phyloP scores from a whole-genome alignment of 2,888 invertebrate genomes.

The Volucella bombylans region DNA sequence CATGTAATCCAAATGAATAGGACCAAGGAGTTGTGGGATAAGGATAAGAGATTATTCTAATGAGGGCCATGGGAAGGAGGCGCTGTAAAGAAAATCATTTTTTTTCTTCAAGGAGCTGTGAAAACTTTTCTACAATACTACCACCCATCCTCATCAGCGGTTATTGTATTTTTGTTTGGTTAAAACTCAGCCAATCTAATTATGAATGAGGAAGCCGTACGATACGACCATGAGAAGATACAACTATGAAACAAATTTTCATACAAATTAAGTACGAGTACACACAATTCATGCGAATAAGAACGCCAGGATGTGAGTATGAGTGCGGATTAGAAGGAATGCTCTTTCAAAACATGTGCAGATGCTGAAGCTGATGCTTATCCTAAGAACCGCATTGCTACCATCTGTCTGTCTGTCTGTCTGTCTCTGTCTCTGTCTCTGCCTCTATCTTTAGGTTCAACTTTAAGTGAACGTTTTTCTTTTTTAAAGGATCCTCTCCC shows the following conservation, averaged over 20 bases:
- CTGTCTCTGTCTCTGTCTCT: constrained; percentile 21
- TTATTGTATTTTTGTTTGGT: constrained; percentile 15
- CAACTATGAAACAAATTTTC: constrained; percentile 61
- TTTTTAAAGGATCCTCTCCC: constrained; percentile 43
- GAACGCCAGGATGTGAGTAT: neutral
- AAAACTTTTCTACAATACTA: neutral
- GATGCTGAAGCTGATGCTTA: constrained; percentile 40
- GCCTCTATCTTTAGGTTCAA: constrained; percentile 1
- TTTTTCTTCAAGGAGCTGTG: neutral
- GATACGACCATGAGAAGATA: constrained; percentile 4
- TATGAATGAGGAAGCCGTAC: constrained; percentile 21
- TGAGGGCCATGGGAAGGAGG: neutral
- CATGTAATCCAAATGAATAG: constrained; percentile 53
- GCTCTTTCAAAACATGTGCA: neutral
- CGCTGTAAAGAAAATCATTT: neutral
- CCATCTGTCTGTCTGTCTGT: constrained; percentile 17
- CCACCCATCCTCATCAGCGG: neutral
- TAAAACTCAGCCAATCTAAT: constrained; percentile 33
- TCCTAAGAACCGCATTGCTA: constrained; percentile 27
- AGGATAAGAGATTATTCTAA: constrained; percentile 38
- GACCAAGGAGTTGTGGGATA: constrained; percentile 15
- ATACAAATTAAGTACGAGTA: constrained; percentile 59
- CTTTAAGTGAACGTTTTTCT: constrained; percentile 62
- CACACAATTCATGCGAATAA: constrained; percentile 28
- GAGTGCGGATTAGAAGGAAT: too few relatives aligned